Evolutionary conservation across 2,888 invertebrate species (phyloP).

Genomic region (Tryphoninae sp.): DNA sequence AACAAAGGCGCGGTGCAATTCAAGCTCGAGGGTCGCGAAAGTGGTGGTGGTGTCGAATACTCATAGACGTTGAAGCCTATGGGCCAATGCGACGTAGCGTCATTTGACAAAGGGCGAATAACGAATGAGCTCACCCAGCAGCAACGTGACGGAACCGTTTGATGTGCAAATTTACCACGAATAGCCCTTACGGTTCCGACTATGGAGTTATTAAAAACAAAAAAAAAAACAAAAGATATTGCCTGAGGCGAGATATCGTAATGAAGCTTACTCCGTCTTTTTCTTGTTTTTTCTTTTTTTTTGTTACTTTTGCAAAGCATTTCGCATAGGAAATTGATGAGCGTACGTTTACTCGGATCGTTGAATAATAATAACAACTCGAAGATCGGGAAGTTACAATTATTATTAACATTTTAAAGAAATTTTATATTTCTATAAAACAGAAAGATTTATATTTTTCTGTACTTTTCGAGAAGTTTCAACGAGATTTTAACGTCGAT

Average conservation of each 20-base stretch:
- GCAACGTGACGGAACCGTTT: constrained; percentile 21
- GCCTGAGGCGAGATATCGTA: not conserved
- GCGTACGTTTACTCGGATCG: no score
- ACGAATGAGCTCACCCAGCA: not conserved
- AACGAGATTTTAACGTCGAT: no score
- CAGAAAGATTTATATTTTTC: no score
- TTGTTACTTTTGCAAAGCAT: no score
- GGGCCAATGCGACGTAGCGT: constrained; percentile 9
- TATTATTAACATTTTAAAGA: no score
- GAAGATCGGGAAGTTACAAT: no score
- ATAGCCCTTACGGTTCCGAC: not conserved
- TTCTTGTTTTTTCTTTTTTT: not conserved
- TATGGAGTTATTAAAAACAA: not conserved
- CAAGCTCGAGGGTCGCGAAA: constrained; percentile 39
- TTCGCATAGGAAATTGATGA: no score
- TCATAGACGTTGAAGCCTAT: not conserved
- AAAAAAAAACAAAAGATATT: not conserved
- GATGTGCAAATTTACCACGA: constrained; percentile 18
- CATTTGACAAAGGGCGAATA: constrained; percentile 26
- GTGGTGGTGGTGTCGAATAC: constrained; percentile 2
- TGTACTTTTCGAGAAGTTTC: no score
- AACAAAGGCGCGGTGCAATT: constrained; percentile 71
- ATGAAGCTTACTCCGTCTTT: not conserved
- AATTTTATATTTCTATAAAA: no score
- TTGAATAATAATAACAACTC: no score